phyloP scores from a whole-genome alignment of 2,113 vertebrate genomes.

The Ascaphus truei region DNA sequence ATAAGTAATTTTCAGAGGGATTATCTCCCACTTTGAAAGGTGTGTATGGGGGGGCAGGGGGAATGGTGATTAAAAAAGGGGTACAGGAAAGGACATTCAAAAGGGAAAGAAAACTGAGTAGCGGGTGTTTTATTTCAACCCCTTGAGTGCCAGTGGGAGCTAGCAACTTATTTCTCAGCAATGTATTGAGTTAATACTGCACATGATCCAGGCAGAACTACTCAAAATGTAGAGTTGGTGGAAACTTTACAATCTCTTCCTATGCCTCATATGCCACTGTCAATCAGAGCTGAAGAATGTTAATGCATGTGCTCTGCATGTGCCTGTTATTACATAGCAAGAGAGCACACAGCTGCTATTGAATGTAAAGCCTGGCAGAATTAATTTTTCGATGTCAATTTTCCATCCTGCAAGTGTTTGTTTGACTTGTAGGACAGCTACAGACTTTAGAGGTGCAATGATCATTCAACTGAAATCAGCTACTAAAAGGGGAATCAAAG shows the following conservation, averaged over 20 bases:
- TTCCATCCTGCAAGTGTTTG: neutral
- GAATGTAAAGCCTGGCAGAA: slow-evolving; percentile 17
- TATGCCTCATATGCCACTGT: slow-evolving; percentile 3
- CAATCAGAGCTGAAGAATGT: slow-evolving; percentile 20
- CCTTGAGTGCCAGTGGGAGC: no score
- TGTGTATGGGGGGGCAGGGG: no score
- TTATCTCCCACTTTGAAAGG: no score
- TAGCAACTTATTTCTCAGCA: no score
- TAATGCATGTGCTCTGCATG: slow-evolving; percentile 27
- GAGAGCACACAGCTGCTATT: slow-evolving; percentile 22
- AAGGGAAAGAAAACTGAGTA: no score
- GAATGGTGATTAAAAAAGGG: no score
- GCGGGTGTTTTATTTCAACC: no score
- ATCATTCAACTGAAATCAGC: no score
- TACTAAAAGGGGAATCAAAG: no score
- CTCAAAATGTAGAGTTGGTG: neutral
- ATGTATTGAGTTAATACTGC: no score
- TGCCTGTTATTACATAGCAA: slow-evolving; percentile 8
- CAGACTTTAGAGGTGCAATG: neutral
- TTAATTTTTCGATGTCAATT: neutral
- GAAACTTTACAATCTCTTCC: slow-evolving; percentile 19
- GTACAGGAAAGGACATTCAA: no score
- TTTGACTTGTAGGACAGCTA: neutral
- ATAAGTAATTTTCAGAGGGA: no score
- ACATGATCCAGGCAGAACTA: neutral